Percentiles rank a stretch among this genome's conserved stretches.
Conservation (phyloP, 2,888 invertebrate genomes). For the Epirrhoe alternata region DNA sequence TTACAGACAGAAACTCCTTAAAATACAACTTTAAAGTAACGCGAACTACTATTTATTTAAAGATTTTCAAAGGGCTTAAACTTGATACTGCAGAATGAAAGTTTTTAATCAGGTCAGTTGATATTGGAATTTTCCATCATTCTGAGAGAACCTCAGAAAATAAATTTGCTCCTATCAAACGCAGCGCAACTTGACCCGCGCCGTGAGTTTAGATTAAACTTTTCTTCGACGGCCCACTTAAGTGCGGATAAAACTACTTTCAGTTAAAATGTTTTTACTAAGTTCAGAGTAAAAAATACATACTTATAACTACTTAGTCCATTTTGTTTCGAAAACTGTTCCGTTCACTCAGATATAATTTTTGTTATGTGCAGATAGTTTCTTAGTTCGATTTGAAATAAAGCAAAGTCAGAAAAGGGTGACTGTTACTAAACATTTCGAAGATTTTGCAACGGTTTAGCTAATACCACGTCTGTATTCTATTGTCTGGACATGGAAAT, state of each 20-base stretch:
- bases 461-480: background rate
- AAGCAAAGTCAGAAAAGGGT: background rate
- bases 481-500: slow-evolving; percentile 19
- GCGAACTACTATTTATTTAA: background rate
- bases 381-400: background rate
- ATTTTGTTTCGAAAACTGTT: slow-evolving; percentile 41
- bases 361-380: slow-evolving; percentile 10
- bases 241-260: slow-evolving; percentile 50
- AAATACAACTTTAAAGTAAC: background rate
- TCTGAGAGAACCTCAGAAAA: slow-evolving; percentile 26
- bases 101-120: slow-evolving; percentile 21
- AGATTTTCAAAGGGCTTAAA: background rate
- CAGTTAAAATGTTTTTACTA: slow-evolving; percentile 51
- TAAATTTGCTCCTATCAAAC: slow-evolving; percentile 42
- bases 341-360: slow-evolving; percentile 36
- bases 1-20: background rate
- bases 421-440: background rate
- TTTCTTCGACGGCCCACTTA: slow-evolving; percentile 52
- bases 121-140: slow-evolving; percentile 12
- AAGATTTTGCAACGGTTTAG: background rate
- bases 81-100: slow-evolving; percentile 1
- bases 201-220: slow-evolving; percentile 51
- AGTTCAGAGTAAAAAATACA: slow-evolving; percentile 44
- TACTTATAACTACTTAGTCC: slow-evolving; percentile 25
- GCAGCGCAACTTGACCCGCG: slow-evolving; percentile 45